A percentile compares a stretch with the other conserved stretches of the same genome.
Conservation (phyloP, 2,888 invertebrate species). For the Strigamia crassipes region DNA sequence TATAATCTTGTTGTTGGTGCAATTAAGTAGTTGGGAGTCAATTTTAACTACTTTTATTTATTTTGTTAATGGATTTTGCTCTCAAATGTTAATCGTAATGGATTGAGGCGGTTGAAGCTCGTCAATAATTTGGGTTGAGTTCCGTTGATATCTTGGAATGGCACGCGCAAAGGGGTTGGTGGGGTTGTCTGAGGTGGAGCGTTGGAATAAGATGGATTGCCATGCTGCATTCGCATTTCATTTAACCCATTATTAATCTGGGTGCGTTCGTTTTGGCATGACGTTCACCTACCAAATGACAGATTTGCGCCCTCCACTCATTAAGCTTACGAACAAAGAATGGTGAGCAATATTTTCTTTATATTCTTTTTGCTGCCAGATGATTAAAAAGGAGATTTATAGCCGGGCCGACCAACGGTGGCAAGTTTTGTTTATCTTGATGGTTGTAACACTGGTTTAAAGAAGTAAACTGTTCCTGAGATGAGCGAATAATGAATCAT, state of each 20-base stretch:
- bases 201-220: conserved; percentile 37
- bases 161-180: conserved; percentile 33
- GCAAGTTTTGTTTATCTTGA: conserved; percentile 13
- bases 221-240: conserved; percentile 33
- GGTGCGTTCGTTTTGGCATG: conserved; percentile 40
- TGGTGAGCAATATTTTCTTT: conserved; percentile 28
- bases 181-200: conserved; percentile 23
- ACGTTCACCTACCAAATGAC: conserved; percentile 33
- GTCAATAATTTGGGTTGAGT: conserved; percentile 29
- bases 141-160: conserved; percentile 31
- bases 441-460: background rate
- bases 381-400: conserved; percentile 40
- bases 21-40: background rate
- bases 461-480: background rate
- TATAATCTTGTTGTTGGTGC: background rate
- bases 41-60: conserved; percentile 1
- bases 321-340: conserved; percentile 7
- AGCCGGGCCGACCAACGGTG: background rate
- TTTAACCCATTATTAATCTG: conserved; percentile 42
- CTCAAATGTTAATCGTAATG: background rate
- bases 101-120: conserved; percentile 1
- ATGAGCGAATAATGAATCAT: conserved; percentile 6
- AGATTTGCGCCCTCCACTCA: conserved; percentile 34
- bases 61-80: background rate
- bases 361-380: background rate